Evolutionary conservation across 1,140 invertebrate genomes (phyloP).

Genomic region (Drosophila littoralis): DNA sequence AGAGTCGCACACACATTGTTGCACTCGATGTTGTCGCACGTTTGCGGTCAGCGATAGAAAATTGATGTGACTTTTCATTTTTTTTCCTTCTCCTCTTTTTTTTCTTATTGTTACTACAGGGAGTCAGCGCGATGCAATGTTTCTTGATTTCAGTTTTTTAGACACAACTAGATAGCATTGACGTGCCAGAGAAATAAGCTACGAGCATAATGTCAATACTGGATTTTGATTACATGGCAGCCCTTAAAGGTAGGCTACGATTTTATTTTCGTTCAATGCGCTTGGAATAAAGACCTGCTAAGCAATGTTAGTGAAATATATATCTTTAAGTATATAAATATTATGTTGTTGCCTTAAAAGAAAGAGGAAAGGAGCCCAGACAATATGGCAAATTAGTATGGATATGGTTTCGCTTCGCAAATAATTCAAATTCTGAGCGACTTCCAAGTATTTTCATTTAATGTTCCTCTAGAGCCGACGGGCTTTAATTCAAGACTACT

Average conservation of each 20-base stretch:
- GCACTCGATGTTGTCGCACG: conserved; percentile 61
- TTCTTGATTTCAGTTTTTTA: conserved; percentile 66
- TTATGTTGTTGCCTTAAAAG: too few species aligned
- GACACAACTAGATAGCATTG: conserved; percentile 30
- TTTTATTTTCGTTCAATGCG: neutral
- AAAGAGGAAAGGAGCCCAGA: too few species aligned
- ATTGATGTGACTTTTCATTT: conserved; percentile 72
- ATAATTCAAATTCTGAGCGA: too few species aligned
- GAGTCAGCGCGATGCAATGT: conserved; percentile 54
- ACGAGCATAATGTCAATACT: conserved; percentile 8
- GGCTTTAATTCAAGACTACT: too few species aligned
- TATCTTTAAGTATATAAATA: too few species aligned
- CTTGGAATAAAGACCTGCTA: neutral
- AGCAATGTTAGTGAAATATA: too few species aligned
- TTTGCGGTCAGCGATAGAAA: conserved; percentile 70
- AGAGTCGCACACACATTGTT: conserved; percentile 43
- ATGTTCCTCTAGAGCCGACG: too few species aligned
- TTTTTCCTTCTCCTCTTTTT: conserved; percentile 6
- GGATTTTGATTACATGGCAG: conserved; percentile 25
- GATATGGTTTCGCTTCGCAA: too few species aligned
- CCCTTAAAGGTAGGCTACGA: conserved; percentile 20
- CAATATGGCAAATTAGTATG: too few species aligned
- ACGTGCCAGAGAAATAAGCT: conserved; percentile 6
- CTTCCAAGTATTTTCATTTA: too few species aligned
- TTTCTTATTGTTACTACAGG: conserved; percentile 6